phyloP scores from a whole-genome alignment of 2,113 vertebrate species.

The Eublepharis macularius region DNA sequence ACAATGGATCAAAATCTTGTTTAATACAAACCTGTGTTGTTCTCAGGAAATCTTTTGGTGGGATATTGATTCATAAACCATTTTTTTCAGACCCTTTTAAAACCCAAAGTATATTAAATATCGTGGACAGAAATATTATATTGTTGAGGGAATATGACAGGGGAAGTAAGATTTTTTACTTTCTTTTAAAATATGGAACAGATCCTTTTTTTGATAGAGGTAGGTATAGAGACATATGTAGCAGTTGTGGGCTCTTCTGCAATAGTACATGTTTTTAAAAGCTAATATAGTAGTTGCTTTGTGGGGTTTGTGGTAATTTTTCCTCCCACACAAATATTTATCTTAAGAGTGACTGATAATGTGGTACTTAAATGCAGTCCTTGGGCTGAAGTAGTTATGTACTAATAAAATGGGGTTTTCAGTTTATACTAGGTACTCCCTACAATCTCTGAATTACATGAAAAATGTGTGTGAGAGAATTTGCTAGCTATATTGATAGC shows the following conservation, averaged over 20 bases:
- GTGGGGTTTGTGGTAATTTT: not conserved
- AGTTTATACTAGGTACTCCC: no score
- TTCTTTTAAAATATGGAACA: not conserved
- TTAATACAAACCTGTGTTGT: constrained; percentile 30
- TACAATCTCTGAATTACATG: no score
- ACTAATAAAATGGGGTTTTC: not conserved
- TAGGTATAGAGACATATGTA: not conserved
- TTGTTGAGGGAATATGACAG: not conserved
- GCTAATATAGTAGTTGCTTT: not conserved
- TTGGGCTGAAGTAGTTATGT: not conserved
- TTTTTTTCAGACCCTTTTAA: constrained; percentile 21
- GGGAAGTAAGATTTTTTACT: not conserved
- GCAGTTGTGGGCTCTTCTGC: not conserved
- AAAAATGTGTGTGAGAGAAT: not conserved
- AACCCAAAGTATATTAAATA: constrained; percentile 12
- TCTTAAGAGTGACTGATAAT: not conserved
- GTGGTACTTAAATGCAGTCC: not conserved
- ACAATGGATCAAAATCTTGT: constrained; percentile 36
- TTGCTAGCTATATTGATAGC: not conserved
- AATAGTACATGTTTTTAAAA: not conserved
- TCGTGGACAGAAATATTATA: not conserved
- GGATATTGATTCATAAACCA: not conserved
- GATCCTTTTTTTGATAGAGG: not conserved
- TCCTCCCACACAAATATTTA: no score
- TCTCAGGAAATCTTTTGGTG: not conserved